phyloP scores from a whole-genome alignment of 2,888 invertebrate genomes.

The Magallana nippona region DNA sequence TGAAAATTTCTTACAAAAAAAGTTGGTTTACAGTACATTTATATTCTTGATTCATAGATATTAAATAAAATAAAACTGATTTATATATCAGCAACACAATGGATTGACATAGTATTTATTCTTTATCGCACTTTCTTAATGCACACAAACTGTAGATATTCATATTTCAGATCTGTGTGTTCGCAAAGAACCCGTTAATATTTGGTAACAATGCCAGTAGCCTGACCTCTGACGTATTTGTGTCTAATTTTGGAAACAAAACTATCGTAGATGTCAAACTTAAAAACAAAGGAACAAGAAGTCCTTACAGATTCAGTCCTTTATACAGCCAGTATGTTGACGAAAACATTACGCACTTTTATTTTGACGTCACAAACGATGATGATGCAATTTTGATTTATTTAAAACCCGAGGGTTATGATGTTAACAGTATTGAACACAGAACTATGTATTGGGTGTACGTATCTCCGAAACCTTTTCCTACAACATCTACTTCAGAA shows the following conservation, averaged over 20 bases:
- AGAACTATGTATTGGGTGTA: background rate
- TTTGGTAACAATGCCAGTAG: background rate
- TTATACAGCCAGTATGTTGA: background rate
- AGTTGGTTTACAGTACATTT: too few relatives aligned
- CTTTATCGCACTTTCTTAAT: too few relatives aligned
- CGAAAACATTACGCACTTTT: background rate
- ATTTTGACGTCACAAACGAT: background rate
- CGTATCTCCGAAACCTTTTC: background rate
- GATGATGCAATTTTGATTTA: background rate
- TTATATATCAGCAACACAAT: too few relatives aligned
- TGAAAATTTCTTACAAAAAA: too few relatives aligned
- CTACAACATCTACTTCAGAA: background rate
- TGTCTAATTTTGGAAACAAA: background rate
- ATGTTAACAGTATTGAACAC: background rate
- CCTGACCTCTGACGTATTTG: background rate
- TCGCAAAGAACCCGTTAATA: background rate
- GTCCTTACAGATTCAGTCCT: background rate
- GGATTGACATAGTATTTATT: too few relatives aligned
- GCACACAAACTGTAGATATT: background rate
- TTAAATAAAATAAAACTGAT: too few relatives aligned
- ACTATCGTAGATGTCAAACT: background rate
- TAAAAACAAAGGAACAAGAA: background rate
- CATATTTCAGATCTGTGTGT: background rate
- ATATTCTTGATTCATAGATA: too few relatives aligned
- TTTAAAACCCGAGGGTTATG: background rate